Base-by-base conservation (phyloP, 2,888 invertebrate genomes). In the Phrixothrix hirtus region DNA sequence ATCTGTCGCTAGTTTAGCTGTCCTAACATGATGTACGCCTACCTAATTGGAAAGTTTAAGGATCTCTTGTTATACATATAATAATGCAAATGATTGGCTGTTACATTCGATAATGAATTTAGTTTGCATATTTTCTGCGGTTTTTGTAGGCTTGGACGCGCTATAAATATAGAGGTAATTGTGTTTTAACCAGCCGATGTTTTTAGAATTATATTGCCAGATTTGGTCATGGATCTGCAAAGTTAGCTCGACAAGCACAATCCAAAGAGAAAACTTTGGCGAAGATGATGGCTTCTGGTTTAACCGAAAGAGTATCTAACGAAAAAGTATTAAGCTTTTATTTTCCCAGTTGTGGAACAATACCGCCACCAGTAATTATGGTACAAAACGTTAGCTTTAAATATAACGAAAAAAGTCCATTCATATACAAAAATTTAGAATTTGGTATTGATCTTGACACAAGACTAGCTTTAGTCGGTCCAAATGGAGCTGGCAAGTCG, bases 311-410 rank as follows among this genome's bases (percentile, higher is more conserved):
- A 78, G 97, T 98, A 0, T 79, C 83, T 2, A 85, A 83, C 58
- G 99, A 99, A 71, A 97, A 95, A 81, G 83, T 83, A 37, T 85
- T 97, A 43, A 91, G 91, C 66, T 99, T 99, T 76, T 95, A 91
- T 75, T 99, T 99, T 77, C 97, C 95, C 0, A 83, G 86, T 26
- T 98, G 98, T 71, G 99, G 98, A 54, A 90, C 86, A 41, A 90
- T 99, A 62, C 99, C 99, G 27, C 99, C 99, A 1, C 99, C 99
- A 0, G 98, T 99, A 51, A 97, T 99, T 67, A 98, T 98, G 97
- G 97, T 99, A 44, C 95, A 95, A 80, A 95, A 98, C 71, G 98
- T 99, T 27, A 92, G 92, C 64, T 99, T 98, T 79, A 85, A 91
- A 26, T 99, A 99, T 75, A 86, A 81, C 55, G 95, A 95, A 11